Percentiles rank a stretch among this genome's conserved stretches.
phyloP scores from a whole-genome alignment of 2,797 vertebrate genomes.

The Gallinago stenura region DNA sequence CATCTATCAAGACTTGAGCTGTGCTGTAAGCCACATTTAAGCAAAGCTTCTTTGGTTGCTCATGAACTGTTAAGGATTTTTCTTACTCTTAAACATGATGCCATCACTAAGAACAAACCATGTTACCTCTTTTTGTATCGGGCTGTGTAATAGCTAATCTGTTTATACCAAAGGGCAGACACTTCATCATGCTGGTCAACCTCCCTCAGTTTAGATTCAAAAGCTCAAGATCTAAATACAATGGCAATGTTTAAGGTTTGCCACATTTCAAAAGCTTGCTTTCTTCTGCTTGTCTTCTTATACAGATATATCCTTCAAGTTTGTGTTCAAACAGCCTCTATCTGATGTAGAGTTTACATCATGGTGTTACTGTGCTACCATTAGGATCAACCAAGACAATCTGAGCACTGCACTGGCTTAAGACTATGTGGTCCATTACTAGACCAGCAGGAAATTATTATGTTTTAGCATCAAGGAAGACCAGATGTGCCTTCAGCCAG shows the following conservation, averaged over 20 bases:
- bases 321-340: neutral
- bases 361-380: neutral
- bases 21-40: neutral
- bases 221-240: neutral
- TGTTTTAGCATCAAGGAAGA: neutral
- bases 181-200: neutral
- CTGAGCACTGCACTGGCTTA: neutral
- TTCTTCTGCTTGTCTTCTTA: neutral
- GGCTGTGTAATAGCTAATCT: neutral
- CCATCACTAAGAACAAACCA: neutral
- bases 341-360: neutral
- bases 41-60: neutral
- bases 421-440: neutral
- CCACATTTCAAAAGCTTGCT: neutral
- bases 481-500: neutral
- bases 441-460: neutral
- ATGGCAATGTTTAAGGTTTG: neutral
- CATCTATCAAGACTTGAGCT: neutral
- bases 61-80: neutral
- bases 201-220: neutral
- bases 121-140: neutral
- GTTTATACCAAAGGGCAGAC: neutral
- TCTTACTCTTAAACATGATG: neutral
- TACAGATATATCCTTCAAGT: neutral
- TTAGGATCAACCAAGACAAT: neutral